Percentiles rank a stretch among this genome's conserved stretches.
These are phyloP conservation scores for Patagioenas fasciata DNA, from an alignment of 2,113 vertebrate genomes.

Conservation along the genomic window DNA sequence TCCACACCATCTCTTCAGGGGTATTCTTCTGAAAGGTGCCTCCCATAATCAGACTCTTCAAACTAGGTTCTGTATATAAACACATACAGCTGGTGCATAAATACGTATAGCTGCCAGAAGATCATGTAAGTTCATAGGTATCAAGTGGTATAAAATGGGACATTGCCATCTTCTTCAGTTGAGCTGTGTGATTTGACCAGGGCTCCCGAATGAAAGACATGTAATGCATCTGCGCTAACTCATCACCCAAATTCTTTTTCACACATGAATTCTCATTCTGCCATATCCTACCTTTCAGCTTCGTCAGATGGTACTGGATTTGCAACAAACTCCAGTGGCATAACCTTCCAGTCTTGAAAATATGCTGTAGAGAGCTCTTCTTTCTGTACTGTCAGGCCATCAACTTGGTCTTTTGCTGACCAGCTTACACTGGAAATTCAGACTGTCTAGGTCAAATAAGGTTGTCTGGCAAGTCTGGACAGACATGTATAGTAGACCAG, in stretches of 20 bases:
- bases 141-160: not conserved
- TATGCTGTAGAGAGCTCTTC: rapidly evolving
- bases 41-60: not conserved
- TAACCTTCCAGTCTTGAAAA: not conserved
- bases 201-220: not conserved
- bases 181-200: not conserved
- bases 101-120: not conserved
- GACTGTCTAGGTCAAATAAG: not conserved
- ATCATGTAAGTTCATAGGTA: not conserved
- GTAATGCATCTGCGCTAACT: not conserved
- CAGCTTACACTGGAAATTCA: not conserved
- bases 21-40: not conserved
- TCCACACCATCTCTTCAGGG: not conserved
- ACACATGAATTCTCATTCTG: not conserved
- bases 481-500: not conserved
- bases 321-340: not conserved
- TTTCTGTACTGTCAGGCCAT: not conserved
- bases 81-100: not conserved
- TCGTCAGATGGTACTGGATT: not conserved
- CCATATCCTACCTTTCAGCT: not conserved
- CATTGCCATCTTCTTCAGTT: not conserved
- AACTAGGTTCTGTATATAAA: not conserved
- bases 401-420: not conserved
- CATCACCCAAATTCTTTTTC: not conserved
- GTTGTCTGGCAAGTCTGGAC: not conserved